A percentile compares a stretch with the other conserved stretches of the same genome.
These are phyloP conservation scores for Maconellicoccus hirsutus DNA, from an alignment of 1,140 invertebrate species.

Conservation along the genomic window DNA sequence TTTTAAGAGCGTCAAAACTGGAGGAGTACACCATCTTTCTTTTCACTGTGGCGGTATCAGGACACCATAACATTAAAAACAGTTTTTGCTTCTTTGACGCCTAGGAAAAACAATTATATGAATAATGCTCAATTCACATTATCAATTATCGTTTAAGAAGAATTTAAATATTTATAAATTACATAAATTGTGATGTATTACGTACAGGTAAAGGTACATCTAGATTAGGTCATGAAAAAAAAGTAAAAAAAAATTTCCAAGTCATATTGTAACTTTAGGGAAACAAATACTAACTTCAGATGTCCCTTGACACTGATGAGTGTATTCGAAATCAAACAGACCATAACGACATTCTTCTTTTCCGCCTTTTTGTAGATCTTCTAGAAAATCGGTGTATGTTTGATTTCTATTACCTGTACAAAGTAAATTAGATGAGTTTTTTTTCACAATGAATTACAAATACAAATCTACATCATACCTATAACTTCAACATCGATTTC, in stretches of 20 bases:
- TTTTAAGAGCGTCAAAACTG: conserved; percentile 90
- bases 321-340: conserved; percentile 89
- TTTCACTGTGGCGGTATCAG: conserved; percentile 91
- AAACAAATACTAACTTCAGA: conserved; percentile 48
- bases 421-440: conserved; percentile 24
- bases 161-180: no score
- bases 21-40: conserved; percentile 98
- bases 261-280: neutral
- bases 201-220: no score
- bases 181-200: no score
- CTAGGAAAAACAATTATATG: conserved; percentile 32
- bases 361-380: conserved; percentile 78
- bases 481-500: conserved; percentile 85
- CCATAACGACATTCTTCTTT: conserved; percentile 87
- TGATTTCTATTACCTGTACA: conserved; percentile 56
- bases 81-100: conserved; percentile 90
- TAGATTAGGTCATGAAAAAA: no score
- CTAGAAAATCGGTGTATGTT: conserved; percentile 78
- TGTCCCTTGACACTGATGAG: conserved; percentile 87
- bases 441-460: no score
- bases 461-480: conserved; percentile 39
- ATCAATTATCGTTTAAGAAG: no score
- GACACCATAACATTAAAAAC: conserved; percentile 95
- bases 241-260: neutral
- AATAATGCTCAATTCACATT: no score